Evolutionary conservation across 2,888 invertebrate genomes (phyloP), one percentile per base, ranked within the genome.

Genomic region (Lithophane ornitopus): DNA sequence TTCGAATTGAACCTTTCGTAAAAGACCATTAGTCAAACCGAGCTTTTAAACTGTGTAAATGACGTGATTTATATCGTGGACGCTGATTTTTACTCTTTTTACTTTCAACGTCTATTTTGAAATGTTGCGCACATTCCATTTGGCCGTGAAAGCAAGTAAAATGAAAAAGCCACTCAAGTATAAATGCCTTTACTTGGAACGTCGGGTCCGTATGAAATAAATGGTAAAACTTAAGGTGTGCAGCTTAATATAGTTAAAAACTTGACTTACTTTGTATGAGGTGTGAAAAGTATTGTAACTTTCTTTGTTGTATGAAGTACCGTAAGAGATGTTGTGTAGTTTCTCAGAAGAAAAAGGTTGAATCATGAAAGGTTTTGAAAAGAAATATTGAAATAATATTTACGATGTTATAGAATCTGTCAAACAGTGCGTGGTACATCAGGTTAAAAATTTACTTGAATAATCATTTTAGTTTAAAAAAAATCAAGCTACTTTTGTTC

Each of bases 11-110:
- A 86, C 86, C 86, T 83, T 85, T 81, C 87, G 86, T 85, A 89
- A 92, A 92, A 91, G 89, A 86, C 91, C 91, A 93, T 94, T 93
- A 93, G 90, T 93, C 92, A 92, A 91, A 91, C 89, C 89, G 84
- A 86, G 92, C 92, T 93, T 94, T 92, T 91, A 93, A 94, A 93
- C 92, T 92, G 91, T 92, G 92, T 91, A 91, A 92, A 90, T 91
- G 93, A 90, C 91, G 90, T 93, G 92, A 94, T 94, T 94, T 93
- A 93, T 93, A 90, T 89, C 85, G 85, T 71, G 85, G 88, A 88
- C 90, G 90, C 86, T 88, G 91, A 90, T 93, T 93, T 93, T 91
- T 90, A 89, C 90, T 91, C 89, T 84, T 89, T 91, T 88, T 86
- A 83, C 78, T 88, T 86, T 87, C 81, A 78, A 87, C 88, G 86